Percentiles rank a stretch among this genome's conserved stretches.
These are phyloP conservation scores for Holocentrus rufus DNA, from an alignment of 2,797 vertebrate species.

Conservation along the genomic window DNA sequence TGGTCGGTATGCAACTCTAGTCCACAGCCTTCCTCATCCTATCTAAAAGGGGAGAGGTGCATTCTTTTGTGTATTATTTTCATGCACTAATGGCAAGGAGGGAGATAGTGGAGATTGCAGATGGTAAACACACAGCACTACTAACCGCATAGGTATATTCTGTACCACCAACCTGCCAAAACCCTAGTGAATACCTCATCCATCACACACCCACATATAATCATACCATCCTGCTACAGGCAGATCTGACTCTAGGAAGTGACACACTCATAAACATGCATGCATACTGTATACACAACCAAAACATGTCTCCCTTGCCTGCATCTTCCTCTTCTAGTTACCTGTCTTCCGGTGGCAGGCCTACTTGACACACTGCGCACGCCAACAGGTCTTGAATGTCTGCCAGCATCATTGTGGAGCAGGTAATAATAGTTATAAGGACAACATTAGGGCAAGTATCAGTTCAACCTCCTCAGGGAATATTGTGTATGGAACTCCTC, in stretches of 20 bases:
- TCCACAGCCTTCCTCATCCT: constrained; percentile 44
- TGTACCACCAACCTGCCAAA: background rate
- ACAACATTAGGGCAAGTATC: constrained; percentile 42
- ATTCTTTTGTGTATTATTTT: constrained; percentile 62
- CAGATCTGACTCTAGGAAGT: background rate
- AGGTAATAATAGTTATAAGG: constrained; percentile 50
- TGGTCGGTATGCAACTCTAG: constrained; percentile 62
- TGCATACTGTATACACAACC: background rate
- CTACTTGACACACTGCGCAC: constrained; percentile 20
- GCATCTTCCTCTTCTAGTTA: constrained; percentile 1
- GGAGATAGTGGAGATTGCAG: background rate
- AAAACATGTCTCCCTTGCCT: background rate
- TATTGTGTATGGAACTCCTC: constrained; percentile 43
- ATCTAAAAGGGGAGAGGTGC: constrained; percentile 55
- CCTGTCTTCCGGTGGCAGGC: constrained; percentile 5
- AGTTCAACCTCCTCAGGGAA: constrained; percentile 43
- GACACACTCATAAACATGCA: background rate
- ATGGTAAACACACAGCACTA: background rate
- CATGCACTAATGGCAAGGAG: constrained; percentile 31
- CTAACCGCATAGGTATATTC: background rate
- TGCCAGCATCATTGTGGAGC: constrained; percentile 42
- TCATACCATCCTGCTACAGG: background rate
- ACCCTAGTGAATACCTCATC: background rate
- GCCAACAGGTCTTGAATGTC: constrained; percentile 1
- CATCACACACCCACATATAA: background rate